phyloP scores from a whole-genome alignment of 2,888 invertebrate species.

The Caenorhabditis sp. region DNA sequence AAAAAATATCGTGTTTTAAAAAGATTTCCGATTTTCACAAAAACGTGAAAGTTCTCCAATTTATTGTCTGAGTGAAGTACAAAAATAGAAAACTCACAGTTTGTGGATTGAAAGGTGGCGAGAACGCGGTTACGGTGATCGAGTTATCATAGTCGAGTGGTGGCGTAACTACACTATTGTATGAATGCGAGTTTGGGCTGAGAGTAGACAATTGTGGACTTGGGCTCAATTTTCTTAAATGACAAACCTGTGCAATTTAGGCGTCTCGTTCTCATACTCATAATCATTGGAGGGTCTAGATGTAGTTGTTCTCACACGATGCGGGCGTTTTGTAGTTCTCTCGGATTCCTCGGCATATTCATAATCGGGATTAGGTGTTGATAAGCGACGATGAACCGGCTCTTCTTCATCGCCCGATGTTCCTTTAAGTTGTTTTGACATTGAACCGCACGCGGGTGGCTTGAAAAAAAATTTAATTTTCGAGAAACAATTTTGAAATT shows the following conservation, averaged over 20 bases:
- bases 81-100: slow-evolving; percentile 13
- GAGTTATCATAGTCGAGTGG: slow-evolving; percentile 29
- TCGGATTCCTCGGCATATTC: slow-evolving; percentile 26
- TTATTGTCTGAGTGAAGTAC: too few species aligned
- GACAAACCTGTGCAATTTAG: slow-evolving; percentile 32
- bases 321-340: slow-evolving; percentile 12
- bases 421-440: slow-evolving; percentile 8
- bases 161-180: slow-evolving; percentile 23
- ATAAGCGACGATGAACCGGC: neutral
- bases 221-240: too few species aligned
- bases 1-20: too few species aligned
- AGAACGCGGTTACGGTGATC: slow-evolving; percentile 27
- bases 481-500: too few species aligned
- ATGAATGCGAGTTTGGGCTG: slow-evolving; percentile 34
- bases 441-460: slow-evolving; percentile 43
- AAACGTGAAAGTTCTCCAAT: too few species aligned
- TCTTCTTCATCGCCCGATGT: slow-evolving; percentile 1
- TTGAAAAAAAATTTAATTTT: too few species aligned
- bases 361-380: slow-evolving; percentile 5
- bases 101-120: slow-evolving; percentile 30
- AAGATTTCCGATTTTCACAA: too few species aligned
- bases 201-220: too few species aligned
- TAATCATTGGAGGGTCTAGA: slow-evolving; percentile 14
- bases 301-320: slow-evolving; percentile 16
- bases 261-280: slow-evolving; percentile 37